These are phyloP conservation scores for Drosophila subobscura DNA, from an alignment of 1,140 invertebrate genomes.

Conservation along the genomic window DNA sequence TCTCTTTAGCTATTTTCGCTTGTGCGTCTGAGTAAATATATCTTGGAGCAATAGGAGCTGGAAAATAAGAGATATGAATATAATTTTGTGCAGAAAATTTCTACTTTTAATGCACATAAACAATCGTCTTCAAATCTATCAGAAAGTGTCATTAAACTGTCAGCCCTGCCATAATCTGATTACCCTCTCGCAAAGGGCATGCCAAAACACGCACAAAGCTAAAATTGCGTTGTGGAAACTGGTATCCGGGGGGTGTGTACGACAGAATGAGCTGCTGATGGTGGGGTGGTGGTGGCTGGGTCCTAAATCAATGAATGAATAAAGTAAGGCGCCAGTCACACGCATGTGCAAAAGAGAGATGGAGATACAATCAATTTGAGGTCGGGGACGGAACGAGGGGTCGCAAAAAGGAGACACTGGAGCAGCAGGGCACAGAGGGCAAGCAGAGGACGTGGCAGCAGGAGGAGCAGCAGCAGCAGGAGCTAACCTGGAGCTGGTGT, in stretches of 20 bases:
- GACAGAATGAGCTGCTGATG: not conserved
- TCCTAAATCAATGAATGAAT: conserved; percentile 71
- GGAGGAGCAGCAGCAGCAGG: no score
- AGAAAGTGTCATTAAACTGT: no score
- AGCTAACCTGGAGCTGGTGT: not conserved
- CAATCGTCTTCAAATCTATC: no score
- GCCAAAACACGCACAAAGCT: conserved; percentile 33
- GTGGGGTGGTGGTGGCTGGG: conserved; percentile 14
- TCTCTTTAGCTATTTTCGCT: no score
- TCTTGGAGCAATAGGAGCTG: no score
- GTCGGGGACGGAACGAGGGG: not conserved
- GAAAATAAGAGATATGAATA: no score
- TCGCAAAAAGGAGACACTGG: not conserved
- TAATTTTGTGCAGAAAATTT: no score
- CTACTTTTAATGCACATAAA: no score
- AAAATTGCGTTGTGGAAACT: conserved; percentile 51
- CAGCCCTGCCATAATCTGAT: no score
- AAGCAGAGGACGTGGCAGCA: conserved; percentile 57
- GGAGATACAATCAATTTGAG: conserved; percentile 69
- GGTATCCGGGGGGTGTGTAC: conserved; percentile 35
- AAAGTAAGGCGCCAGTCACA: conserved; percentile 6
- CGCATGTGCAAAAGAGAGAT: conserved; percentile 34
- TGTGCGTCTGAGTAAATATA: no score
- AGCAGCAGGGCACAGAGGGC: conserved; percentile 38
- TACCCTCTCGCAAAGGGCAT: no score